Base-by-base conservation (phyloP, 2,797 vertebrate genomes). In the Clarias fuscus region DNA sequence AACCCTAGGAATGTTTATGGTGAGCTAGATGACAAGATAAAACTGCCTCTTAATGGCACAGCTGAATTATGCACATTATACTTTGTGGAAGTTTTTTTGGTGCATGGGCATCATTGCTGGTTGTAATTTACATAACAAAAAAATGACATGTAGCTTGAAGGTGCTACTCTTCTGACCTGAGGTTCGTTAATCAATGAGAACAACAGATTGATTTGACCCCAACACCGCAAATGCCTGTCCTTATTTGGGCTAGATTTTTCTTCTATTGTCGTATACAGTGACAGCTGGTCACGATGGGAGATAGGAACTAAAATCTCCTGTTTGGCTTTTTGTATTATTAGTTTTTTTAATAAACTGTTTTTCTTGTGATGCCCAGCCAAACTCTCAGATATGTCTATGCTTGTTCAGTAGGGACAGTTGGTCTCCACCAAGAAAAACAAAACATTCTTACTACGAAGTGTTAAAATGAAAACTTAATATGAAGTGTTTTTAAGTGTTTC, bases 101-200 rank as follows among this genome's bases (percentile, higher is more conserved):
- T 80, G 37, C 40, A 75, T 71, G 75, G 40, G 62, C 30, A 5
- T 85, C 1, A n/a, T 30, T 76, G 8, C 76, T 80, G 67, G 53
- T 73, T 10, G 4, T 56, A 65, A 82, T 89, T 40, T 15, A 43
- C 6, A 20, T 78, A 4, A 53, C 13, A 56, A 56, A 56, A 13
- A 53, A 53, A 53, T 53, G 2, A 13, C 48, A 53, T 53, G 48
- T 14, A 43, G 93, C 91, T 93, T 92, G n/a, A 43, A 88, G 90
- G 89, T 81, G 89, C 92, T 89, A 89, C 87, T 90, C 89, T 88
- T 91, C 90, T 88, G 91, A 91, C 90, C 91, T 86, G 75, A 90
- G 92, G 93, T 94, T 92, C 91, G 92, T 91, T 87, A 86, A 92
- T 94, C 93, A 90, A 93, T 92, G 88, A 93, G 93, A 94, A 94